Evolutionary conservation across 2,888 invertebrate genomes (phyloP), one percentile per base, ranked within the genome.

Genomic region (Onchidella celtica): DNA sequence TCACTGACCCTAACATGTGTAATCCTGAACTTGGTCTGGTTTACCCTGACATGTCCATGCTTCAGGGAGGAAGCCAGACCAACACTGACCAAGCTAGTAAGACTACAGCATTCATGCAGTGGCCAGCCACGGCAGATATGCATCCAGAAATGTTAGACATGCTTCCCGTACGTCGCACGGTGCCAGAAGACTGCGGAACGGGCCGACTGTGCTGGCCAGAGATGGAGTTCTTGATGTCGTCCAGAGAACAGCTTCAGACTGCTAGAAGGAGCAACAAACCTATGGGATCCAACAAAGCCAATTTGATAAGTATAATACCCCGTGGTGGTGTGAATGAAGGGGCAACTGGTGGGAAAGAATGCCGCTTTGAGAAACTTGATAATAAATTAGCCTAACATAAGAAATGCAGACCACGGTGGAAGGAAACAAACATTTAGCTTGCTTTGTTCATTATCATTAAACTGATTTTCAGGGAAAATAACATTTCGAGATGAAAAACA

Each of bases 141-240:
- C 81, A 81, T n/a, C 81, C 81, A 17, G 81, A 81, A 47, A 81
- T 81, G 81, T 55, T 81, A 24, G 81, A 81, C 61, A 81, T 81
- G 81, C 69, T 81, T 21, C 81, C 81, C 29, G 69, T 81, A 21
- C 61, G 81, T 24, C 34, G 75, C 21, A 61, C 68, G 11, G 32
- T 59, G 57, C 68, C 75, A 1, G 81, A 81, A 61, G 81, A 81
- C 17, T 75, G 69, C 32, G 59, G 47, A 38, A 73, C 66, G 6
- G 69, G 81, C 17, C 63, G 75, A 32, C 63, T 81, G 17, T 81
- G 75, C 36, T 81, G 81, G 81, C 74, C 81, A 24, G 81, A 81
- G 27, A 81, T 81, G 81, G 81, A 81, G 75, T 69, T 81, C 27
- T 36, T 79, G 36, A 75, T 81, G 81, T 66, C 81, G 3, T 81